Conservation (phyloP, 1,140 invertebrate species). For the Drosophila subpulchrella region DNA sequence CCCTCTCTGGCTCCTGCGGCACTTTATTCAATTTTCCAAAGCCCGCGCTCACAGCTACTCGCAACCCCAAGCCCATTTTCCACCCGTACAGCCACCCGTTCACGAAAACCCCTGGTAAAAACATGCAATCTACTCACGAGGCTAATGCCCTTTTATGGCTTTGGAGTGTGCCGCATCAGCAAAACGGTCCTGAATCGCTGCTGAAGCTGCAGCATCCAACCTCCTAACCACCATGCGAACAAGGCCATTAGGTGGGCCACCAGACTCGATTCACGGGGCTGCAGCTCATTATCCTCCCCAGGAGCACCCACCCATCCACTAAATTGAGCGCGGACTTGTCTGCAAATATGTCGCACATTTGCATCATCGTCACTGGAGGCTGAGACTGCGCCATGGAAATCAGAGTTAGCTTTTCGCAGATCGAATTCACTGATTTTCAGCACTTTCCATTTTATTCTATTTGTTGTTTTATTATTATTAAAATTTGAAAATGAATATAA, state of each 20-base stretch:
- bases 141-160: slow-evolving; percentile 80
- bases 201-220: slow-evolving; percentile 25
- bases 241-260: slow-evolving; percentile 33
- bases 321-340: slow-evolving; percentile 8
- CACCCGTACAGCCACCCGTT: not conserved
- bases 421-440: slow-evolving; percentile 24
- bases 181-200: slow-evolving; percentile 43
- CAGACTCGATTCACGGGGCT: slow-evolving; percentile 18
- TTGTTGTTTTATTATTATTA: no score
- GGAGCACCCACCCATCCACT: slow-evolving; percentile 14
- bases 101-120: slow-evolving; percentile 21
- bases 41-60: slow-evolving; percentile 35
- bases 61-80: not conserved
- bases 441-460: slow-evolving; percentile 6
- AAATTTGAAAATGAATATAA: no score
- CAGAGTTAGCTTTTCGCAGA: slow-evolving; percentile 35
- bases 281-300: slow-evolving; percentile 58
- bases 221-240: slow-evolving; percentile 36
- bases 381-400: slow-evolving; percentile 35
- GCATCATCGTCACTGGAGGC: slow-evolving; percentile 32
- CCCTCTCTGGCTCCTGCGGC: slow-evolving; percentile 11
- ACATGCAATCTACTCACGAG: slow-evolving; percentile 59
- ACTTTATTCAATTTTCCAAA: slow-evolving; percentile 73
- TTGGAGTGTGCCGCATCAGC: slow-evolving; percentile 73
- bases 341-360: slow-evolving; percentile 57